phyloP scores from a whole-genome alignment of 2,888 invertebrate species.

The Gandaritis pyraliata region DNA sequence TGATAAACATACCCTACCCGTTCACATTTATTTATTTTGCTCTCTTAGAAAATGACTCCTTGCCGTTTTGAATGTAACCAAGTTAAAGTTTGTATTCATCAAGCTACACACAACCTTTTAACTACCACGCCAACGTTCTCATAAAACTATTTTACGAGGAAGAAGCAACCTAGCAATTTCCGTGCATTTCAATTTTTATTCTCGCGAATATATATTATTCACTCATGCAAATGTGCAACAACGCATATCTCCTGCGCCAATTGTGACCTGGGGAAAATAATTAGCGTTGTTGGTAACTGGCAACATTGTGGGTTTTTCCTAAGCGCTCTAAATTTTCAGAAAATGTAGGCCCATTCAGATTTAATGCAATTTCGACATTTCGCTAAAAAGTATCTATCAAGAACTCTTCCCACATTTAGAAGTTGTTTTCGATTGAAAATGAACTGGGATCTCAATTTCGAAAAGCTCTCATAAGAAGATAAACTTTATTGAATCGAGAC shows the following conservation, averaged over 20 bases:
- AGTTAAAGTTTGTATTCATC: constrained; percentile 6
- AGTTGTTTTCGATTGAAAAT: no score
- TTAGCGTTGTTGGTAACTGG: constrained; percentile 69
- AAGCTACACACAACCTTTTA: neutral
- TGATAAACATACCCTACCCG: no score
- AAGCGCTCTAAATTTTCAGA: neutral
- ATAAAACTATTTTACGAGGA: constrained; percentile 24
- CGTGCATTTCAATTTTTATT: constrained; percentile 43
- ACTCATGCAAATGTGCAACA: constrained; percentile 52
- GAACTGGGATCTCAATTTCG: no score
- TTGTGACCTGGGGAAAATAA: constrained; percentile 28
- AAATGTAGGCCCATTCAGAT: no score
- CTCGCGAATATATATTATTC: constrained; percentile 53
- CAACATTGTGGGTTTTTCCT: constrained; percentile 57
- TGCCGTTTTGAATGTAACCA: no score
- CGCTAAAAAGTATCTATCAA: no score
- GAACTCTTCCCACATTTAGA: no score
- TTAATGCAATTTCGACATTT: no score
- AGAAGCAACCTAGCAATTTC: constrained; percentile 33
- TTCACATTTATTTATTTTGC: no score
- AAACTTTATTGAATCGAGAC: no score
- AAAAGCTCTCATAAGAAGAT: no score
- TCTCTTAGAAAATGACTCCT: no score
- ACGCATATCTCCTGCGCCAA: constrained; percentile 50
- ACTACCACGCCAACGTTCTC: constrained; percentile 4